phyloP scores from a whole-genome alignment of 1,140 invertebrate species.

The Zaprionus capensis region DNA sequence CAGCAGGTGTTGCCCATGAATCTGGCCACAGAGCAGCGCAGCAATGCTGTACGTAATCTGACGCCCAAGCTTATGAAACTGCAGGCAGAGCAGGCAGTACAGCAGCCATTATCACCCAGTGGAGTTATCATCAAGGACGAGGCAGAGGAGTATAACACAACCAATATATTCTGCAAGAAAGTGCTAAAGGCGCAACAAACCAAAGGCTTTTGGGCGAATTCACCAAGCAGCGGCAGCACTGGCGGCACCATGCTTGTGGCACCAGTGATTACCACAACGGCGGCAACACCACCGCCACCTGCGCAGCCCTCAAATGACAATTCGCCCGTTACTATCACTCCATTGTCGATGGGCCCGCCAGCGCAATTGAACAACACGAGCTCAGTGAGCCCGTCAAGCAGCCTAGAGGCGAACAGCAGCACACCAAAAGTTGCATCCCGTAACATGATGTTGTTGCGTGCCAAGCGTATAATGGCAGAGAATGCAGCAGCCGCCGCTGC shows the following conservation, averaged over 20 bases:
- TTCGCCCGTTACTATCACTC: slow-evolving; percentile 20
- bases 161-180: slow-evolving; percentile 82
- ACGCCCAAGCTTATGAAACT: slow-evolving; percentile 79
- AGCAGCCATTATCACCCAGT: slow-evolving; percentile 48
- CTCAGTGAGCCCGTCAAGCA: slow-evolving; percentile 74
- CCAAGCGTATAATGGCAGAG: slow-evolving; percentile 61
- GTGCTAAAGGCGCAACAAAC: slow-evolving; percentile 83
- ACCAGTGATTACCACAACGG: slow-evolving; percentile 67
- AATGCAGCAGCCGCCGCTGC: slow-evolving; percentile 60
- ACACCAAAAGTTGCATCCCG: slow-evolving; percentile 72
- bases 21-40: slow-evolving; percentile 63
- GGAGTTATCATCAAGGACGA: slow-evolving; percentile 75
- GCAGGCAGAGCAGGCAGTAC: slow-evolving; percentile 37
- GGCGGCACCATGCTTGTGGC: slow-evolving; percentile 55
- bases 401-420: slow-evolving; percentile 49
- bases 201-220: slow-evolving; percentile 81
- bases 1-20: slow-evolving; percentile 79
- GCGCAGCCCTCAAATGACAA: slow-evolving; percentile 17
- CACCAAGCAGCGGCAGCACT: slow-evolving; percentile 60
- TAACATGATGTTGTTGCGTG: slow-evolving; percentile 69
- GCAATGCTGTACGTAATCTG: slow-evolving; percentile 74
- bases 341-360: slow-evolving; percentile 73
- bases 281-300: slow-evolving; percentile 67
- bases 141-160: slow-evolving; percentile 73
- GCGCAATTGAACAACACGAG: slow-evolving; percentile 65